These are phyloP conservation scores for Stomatorhinus walkeri DNA, from an alignment of 2,797 vertebrate genomes.

Conservation along the genomic window DNA sequence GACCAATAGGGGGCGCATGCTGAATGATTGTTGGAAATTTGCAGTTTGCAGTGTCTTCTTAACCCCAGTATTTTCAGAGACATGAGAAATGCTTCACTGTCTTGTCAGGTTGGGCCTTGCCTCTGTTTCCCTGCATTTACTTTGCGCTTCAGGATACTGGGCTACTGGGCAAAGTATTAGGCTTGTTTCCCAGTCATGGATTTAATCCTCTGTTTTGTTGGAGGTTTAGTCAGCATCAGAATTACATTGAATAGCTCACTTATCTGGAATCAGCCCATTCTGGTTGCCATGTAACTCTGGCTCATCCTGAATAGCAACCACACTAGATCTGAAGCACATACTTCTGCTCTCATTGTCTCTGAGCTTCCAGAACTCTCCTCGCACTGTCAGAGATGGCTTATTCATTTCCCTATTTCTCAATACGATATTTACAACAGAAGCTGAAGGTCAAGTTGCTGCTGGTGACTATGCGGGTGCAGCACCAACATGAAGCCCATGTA, in stretches of 20 bases:
- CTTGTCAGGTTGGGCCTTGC: slow-evolving; percentile 15
- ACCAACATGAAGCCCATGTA: background rate
- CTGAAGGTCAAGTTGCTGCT: background rate
- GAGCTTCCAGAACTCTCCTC: background rate
- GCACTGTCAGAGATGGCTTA: background rate
- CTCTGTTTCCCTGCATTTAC: background rate
- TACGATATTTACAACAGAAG: background rate
- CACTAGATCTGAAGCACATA: background rate
- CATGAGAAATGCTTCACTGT: slow-evolving; percentile 31
- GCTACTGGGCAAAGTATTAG: background rate
- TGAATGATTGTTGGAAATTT: background rate
- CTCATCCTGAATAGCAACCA: background rate
- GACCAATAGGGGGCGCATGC: background rate
- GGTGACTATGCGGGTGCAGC: background rate
- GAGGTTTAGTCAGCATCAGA: background rate
- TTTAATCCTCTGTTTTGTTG: background rate
- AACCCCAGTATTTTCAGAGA: slow-evolving; percentile 14
- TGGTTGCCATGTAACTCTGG: background rate
- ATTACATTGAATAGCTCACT: background rate
- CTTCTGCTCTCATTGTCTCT: background rate
- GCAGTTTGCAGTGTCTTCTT: background rate
- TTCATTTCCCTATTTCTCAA: background rate
- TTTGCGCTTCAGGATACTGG: background rate
- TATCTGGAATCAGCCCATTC: background rate
- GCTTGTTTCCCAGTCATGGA: background rate